These are phyloP conservation scores for Sphenodon punctatus DNA, from an alignment of 2,797 vertebrate genomes.

Conservation along the genomic window DNA sequence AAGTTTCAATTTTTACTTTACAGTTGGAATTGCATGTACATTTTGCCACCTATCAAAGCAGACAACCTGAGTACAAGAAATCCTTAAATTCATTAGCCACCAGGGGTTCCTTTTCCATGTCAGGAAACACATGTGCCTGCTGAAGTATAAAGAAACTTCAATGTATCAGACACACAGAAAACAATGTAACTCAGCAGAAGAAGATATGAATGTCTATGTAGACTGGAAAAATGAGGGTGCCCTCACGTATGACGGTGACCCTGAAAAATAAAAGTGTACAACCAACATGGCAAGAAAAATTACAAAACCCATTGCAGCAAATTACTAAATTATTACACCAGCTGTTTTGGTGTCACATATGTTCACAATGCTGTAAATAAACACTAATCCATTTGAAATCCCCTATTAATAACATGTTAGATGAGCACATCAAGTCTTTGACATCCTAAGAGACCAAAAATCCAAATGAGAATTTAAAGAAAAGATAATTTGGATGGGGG, in stretches of 20 bases:
- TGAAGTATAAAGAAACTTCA: neutral
- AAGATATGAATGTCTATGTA: neutral
- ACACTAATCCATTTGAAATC: slow-evolving; percentile 29
- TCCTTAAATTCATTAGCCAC: neutral
- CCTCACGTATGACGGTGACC: neutral
- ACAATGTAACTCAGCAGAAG: neutral
- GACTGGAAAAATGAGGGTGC: neutral
- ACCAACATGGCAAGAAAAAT: neutral
- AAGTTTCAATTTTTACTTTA: no score
- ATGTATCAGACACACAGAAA: neutral
- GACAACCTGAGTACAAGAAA: neutral
- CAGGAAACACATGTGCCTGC: neutral
- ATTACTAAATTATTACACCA: slow-evolving; percentile 31
- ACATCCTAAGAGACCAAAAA: slow-evolving; percentile 32
- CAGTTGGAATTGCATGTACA: neutral
- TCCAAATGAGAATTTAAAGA: slow-evolving; percentile 10
- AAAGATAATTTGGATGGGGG: slow-evolving; percentile 6
- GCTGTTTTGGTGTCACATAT: slow-evolving; percentile 36
- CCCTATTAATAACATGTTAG: slow-evolving; percentile 31
- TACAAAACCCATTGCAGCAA: neutral
- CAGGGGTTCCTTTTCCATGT: neutral
- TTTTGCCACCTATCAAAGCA: slow-evolving; percentile 14
- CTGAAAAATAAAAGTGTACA: neutral
- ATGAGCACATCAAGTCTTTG: slow-evolving; percentile 5
- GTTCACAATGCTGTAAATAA: slow-evolving; percentile 21